These are phyloP conservation scores for Ranitomeya variabilis DNA, from an alignment of 2,113 vertebrate genomes.

Conservation along the genomic window DNA sequence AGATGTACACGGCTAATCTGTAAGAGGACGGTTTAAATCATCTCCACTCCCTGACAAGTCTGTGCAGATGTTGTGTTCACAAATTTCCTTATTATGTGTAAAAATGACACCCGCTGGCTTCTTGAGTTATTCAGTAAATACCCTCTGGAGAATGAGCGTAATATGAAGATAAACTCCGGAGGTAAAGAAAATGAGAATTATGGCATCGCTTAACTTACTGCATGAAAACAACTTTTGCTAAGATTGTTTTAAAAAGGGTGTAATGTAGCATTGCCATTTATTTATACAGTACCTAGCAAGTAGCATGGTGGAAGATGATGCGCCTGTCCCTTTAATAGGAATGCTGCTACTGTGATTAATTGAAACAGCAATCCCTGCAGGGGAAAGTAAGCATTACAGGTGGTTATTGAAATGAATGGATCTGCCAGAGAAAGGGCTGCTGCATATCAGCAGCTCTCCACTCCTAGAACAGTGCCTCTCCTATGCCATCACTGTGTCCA, in stretches of 20 bases:
- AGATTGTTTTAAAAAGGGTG: background rate
- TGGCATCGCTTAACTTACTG: conserved; percentile 13
- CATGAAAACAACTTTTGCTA: background rate
- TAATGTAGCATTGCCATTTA: background rate
- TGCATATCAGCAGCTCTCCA: no score
- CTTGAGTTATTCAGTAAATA: conserved; percentile 47
- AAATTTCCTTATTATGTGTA: conserved; percentile 50
- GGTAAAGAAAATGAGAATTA: conserved; percentile 12
- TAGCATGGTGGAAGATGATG: background rate
- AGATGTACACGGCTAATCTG: conserved; percentile 51
- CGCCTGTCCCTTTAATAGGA: background rate
- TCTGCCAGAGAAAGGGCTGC: no score
- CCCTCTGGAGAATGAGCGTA: conserved; percentile 14
- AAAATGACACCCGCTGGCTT: conserved; percentile 47
- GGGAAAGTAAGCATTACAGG: no score
- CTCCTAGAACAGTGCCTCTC: no score
- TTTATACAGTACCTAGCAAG: background rate
- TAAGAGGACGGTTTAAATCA: conserved; percentile 53
- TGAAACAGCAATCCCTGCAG: background rate
- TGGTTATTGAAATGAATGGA: no score
- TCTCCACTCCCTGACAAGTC: conserved; percentile 45
- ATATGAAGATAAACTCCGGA: conserved; percentile 34
- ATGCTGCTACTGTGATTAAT: no score
- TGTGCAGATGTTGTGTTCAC: conserved; percentile 39
- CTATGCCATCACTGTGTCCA: no score